A percentile compares a stretch with the other conserved stretches of the same genome.
These are phyloP conservation scores for Drosophila birchii DNA, from an alignment of 2,888 invertebrate species.

Conservation along the genomic window DNA sequence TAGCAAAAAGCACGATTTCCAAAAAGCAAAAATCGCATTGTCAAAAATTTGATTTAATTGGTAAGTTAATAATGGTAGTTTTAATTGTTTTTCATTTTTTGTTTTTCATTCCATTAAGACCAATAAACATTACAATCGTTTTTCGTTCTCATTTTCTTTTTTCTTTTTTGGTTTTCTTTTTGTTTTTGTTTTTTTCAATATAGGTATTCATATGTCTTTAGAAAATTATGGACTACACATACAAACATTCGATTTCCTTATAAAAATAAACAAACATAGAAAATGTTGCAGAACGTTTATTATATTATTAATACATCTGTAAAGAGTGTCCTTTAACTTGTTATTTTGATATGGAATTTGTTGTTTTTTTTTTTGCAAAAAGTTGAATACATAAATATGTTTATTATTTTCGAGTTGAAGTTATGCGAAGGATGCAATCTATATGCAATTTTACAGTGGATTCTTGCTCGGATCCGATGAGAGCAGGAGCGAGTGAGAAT, in stretches of 20 bases:
- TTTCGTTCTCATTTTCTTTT: constrained; percentile 29
- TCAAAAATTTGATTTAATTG: constrained; percentile 75
- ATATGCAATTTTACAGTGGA: constrained; percentile 65
- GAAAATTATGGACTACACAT: constrained; percentile 78
- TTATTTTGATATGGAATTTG: constrained; percentile 65
- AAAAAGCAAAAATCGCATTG: constrained; percentile 79
- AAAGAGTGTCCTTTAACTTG: constrained; percentile 30
- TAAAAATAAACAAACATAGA: constrained; percentile 76
- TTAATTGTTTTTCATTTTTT: constrained; percentile 23
- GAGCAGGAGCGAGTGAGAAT: constrained; percentile 30
- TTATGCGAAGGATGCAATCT: constrained; percentile 44
- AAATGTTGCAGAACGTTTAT: constrained; percentile 63
- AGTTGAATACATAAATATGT: constrained; percentile 65
- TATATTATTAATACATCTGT: constrained; percentile 48
- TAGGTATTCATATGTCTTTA: constrained; percentile 61
- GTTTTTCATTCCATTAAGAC: constrained; percentile 33
- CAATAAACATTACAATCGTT: constrained; percentile 12
- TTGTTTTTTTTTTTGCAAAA: constrained; percentile 45
- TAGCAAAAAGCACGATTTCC: constrained; percentile 80
- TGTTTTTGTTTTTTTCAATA: constrained; percentile 30
- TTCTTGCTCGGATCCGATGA: constrained; percentile 15
- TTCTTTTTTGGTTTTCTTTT: constrained; percentile 29
- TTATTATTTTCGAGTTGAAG: constrained; percentile 42
- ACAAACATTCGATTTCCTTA: constrained; percentile 65
- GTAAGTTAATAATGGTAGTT: constrained; percentile 72